Conservation (phyloP, 2,113 vertebrate species). For the Varanus salvator region DNA sequence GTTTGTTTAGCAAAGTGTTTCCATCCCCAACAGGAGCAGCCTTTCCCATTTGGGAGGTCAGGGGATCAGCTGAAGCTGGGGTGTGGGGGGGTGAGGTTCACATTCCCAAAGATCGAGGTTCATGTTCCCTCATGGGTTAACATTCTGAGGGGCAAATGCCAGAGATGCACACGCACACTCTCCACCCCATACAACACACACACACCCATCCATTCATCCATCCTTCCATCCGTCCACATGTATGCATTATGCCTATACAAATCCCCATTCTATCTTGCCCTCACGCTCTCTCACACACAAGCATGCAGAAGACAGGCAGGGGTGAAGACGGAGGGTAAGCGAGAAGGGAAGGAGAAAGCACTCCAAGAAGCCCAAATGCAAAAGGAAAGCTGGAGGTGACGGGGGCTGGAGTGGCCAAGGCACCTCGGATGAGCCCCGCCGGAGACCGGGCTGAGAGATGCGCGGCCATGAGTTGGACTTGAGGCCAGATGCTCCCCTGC, state of each 20-base stretch:
- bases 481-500: neutral
- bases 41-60: neutral
- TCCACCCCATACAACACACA: neutral
- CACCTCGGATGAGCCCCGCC: neutral
- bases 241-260: neutral
- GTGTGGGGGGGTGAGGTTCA: too few species aligned
- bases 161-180: neutral
- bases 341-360: neutral
- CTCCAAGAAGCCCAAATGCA: too few species aligned
- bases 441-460: neutral
- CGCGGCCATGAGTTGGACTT: neutral
- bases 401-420: neutral
- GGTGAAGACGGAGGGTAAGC: fast-evolving
- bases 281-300: too few species aligned
- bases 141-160: neutral
- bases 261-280: neutral
- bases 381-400: too few species aligned
- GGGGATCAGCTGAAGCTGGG: neutral
- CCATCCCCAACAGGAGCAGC: neutral
- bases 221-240: neutral
- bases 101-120: too few species aligned
- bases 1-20: neutral
- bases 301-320: too few species aligned
- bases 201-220: neutral
- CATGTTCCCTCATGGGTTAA: neutral